phyloP scores from a whole-genome alignment of 2,113 vertebrate species.

The Daboia siamensis region DNA sequence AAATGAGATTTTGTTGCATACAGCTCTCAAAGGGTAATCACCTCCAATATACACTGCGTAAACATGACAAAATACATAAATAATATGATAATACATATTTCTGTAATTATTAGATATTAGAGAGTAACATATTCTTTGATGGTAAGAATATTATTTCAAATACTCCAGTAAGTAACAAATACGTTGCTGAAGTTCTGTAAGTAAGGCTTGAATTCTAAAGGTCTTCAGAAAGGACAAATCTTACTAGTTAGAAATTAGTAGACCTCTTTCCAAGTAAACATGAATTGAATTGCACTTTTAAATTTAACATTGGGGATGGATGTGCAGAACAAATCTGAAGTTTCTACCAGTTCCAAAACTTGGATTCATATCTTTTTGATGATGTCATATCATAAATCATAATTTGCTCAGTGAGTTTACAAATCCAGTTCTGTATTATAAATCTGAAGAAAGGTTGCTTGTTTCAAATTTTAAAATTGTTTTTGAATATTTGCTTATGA shows the following conservation, averaged over 20 bases:
- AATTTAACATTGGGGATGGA: neutral
- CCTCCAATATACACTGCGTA: no score
- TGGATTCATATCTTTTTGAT: neutral
- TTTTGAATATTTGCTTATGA: neutral
- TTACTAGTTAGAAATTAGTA: neutral
- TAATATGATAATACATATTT: constrained; percentile 19
- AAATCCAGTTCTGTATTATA: neutral
- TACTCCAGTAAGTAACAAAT: neutral
- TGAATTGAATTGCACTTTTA: neutral
- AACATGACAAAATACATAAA: no score
- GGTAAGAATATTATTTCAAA: neutral
- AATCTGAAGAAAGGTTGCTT: neutral
- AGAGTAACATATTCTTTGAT: neutral
- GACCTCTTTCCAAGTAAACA: neutral
- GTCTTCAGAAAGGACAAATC: neutral
- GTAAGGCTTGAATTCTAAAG: neutral
- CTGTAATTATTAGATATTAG: neutral
- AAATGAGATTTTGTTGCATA: no score
- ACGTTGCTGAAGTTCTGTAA: neutral
- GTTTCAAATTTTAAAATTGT: neutral
- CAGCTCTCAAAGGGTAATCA: no score
- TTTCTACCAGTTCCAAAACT: neutral
- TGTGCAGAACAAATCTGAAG: rapidly evolving
- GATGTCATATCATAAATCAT: neutral
- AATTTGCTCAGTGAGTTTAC: neutral